Conservation (phyloP, 37 sponge, comb jelly and placozoan genomes). For the Amphimedon queenslandica region DNA sequence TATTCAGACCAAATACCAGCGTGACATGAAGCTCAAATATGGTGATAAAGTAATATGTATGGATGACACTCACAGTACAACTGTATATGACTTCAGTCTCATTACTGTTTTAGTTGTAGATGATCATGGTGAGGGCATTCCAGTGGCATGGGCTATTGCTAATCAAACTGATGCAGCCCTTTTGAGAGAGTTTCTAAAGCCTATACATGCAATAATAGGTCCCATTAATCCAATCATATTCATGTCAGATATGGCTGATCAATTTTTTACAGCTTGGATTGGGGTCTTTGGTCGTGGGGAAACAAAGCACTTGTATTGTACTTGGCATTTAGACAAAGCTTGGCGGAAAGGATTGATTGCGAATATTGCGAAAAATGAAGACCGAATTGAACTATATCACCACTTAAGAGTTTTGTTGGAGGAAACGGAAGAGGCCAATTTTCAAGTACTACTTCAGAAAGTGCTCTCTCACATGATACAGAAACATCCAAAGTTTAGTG, state of each 20-base stretch:
- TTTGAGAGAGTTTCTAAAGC: constrained; percentile 24
- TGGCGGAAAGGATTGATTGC: constrained; percentile 31
- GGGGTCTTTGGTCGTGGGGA: constrained; percentile 18
- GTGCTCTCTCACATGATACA: neutral
- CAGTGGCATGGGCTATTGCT: constrained; percentile 44
- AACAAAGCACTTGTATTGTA: constrained; percentile 40
- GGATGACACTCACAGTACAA: constrained; percentile 46
- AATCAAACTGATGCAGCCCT: constrained; percentile 28
- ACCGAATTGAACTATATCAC: constrained; percentile 24
- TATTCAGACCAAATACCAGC: constrained; percentile 4
- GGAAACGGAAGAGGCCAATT: constrained; percentile 12
- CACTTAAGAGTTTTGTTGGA: constrained; percentile 28
- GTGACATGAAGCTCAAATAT: constrained; percentile 20
- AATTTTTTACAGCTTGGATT: constrained; percentile 56
- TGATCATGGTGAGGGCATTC: constrained; percentile 60
- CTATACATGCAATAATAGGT: constrained; percentile 15
- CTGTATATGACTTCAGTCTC: constrained; percentile 22
- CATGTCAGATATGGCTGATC: constrained; percentile 54
- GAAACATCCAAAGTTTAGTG: neutral
- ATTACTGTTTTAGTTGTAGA: constrained; percentile 56
- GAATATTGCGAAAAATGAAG: neutral
- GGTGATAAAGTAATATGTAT: constrained; percentile 9
- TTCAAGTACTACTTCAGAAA: constrained; percentile 17
- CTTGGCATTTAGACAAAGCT: constrained; percentile 58
- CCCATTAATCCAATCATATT: constrained; percentile 11